phyloP scores from a whole-genome alignment of 2,888 invertebrate species.

The Nymphalis c-album region DNA sequence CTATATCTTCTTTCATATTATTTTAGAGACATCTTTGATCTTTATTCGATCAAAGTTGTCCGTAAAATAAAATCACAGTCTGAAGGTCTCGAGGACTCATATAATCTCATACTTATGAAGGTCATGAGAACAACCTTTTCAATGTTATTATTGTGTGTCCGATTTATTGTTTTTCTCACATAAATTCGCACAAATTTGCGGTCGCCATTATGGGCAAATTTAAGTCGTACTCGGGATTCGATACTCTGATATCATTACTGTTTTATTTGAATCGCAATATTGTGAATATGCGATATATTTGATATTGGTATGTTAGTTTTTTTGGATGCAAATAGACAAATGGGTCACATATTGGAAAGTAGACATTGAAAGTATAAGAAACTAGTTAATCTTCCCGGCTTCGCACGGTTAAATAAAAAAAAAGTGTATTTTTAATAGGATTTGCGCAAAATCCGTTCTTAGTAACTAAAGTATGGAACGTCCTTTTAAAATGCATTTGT shows the following conservation, averaged over 20 bases:
- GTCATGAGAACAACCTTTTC: slow-evolving; percentile 1
- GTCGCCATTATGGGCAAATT: not conserved
- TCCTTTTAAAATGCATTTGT: too few relatives aligned
- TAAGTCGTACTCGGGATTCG: not conserved
- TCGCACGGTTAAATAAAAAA: too few relatives aligned
- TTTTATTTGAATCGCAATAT: not conserved
- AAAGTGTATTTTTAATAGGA: too few relatives aligned
- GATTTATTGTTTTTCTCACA: slow-evolving; percentile 1
- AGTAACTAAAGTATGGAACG: too few relatives aligned
- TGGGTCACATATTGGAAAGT: not conserved
- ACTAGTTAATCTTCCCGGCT: too few relatives aligned
- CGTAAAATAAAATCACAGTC: not conserved
- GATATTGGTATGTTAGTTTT: not conserved
- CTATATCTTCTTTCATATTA: too few relatives aligned
- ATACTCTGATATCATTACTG: slow-evolving; percentile 1
- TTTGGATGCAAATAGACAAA: not conserved
- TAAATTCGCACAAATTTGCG: not conserved
- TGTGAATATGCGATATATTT: not conserved
- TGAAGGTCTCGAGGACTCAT: not conserved
- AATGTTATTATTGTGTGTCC: not conserved
- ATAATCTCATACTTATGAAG: not conserved
- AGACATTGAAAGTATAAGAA: too few relatives aligned
- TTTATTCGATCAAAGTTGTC: not conserved
- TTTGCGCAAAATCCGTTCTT: too few relatives aligned
- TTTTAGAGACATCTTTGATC: too few relatives aligned